Evolutionary conservation across 2,797 vertebrate genomes (phyloP), one percentile per base, ranked within the genome.

Genomic region (Ptychobarbus kaznakovi): DNA sequence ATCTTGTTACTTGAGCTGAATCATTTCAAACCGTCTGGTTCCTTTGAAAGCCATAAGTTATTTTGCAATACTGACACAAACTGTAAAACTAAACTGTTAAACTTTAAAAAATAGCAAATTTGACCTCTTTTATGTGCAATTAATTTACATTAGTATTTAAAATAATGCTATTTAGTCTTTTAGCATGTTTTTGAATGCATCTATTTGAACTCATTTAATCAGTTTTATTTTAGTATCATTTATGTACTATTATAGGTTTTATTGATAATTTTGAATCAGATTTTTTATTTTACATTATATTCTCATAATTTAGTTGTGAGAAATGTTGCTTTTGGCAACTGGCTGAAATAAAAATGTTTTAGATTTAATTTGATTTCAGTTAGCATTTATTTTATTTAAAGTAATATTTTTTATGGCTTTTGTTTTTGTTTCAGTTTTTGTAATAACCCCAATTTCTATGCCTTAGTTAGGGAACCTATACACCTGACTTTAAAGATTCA

Each of bases 1-100:
- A 63, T 65, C 51, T 70, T 68, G 73, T 84, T 72, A 68, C 77
- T 78, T 77, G 66, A 77, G 66, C n/a, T 32, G 44, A 42, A 78
- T 82, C 25, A 77, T 81, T 84, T 84, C 32, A 61, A 38, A 63
- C 40, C 12, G 25, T 3, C 42, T 42, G 51, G 16, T 40, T 56
- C 69, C 10, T 81, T 22, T 66, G 18, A 46, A 73, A 81, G 51
- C 22, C 15, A 38, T 81, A 79, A 35, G 25, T 79, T 25, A 56
- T n/a, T 16, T 40, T 63, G 9, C 38, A 73, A 40, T 22, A 22
- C 80, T 38, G 53, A 6, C 40, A 35, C 13, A 75, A 9, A 2
- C 58, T 25, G 58, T 63, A 28, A 63, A 63, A 15, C 25, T n/a
- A 46, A 72, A 56, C 20, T 25, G 1, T 32, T 32, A 51, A 16